phyloP scores from a whole-genome alignment of 2,113 vertebrate species.

The Syngnathus typhle region DNA sequence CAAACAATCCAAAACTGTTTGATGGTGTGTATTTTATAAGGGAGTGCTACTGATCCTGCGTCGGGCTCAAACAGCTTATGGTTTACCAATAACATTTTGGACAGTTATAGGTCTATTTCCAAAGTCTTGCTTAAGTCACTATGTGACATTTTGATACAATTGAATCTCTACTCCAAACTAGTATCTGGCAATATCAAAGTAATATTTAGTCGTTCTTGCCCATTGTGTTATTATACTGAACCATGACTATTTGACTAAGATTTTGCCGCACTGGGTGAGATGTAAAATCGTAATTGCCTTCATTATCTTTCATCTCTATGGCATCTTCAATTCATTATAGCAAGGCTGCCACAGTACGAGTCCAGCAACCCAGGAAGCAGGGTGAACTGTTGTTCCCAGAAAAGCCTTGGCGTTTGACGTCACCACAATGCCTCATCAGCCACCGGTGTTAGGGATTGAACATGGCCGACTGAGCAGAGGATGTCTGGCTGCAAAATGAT shows the following conservation, averaged over 20 bases:
- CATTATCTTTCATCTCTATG: slow-evolving; percentile 63
- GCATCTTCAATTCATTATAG: slow-evolving; percentile 61
- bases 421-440: slow-evolving; percentile 68
- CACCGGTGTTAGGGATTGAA: slow-evolving; percentile 62
- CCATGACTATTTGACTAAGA: slow-evolving; percentile 58
- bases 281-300: slow-evolving; percentile 58
- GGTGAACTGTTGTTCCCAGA: slow-evolving; percentile 57
- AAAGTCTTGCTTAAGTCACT: background rate
- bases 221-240: slow-evolving; percentile 47
- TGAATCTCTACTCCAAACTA: background rate
- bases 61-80: background rate
- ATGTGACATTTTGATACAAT: background rate
- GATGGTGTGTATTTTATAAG: slow-evolving; percentile 24
- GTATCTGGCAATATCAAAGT: slow-evolving; percentile 20
- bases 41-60: background rate
- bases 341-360: slow-evolving; percentile 53
- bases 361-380: slow-evolving; percentile 55
- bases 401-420: slow-evolving; percentile 55
- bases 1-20: slow-evolving; percentile 39
- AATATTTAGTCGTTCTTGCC: slow-evolving; percentile 27
- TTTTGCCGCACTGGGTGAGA: slow-evolving; percentile 37
- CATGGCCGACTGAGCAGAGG: slow-evolving; percentile 63
- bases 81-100: background rate
- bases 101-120: background rate
- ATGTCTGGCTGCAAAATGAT: slow-evolving; percentile 69